A percentile compares a stretch with the other conserved stretches of the same genome.
Conservation (phyloP, 2,888 invertebrate species). For the Clepsis dumicolana region DNA sequence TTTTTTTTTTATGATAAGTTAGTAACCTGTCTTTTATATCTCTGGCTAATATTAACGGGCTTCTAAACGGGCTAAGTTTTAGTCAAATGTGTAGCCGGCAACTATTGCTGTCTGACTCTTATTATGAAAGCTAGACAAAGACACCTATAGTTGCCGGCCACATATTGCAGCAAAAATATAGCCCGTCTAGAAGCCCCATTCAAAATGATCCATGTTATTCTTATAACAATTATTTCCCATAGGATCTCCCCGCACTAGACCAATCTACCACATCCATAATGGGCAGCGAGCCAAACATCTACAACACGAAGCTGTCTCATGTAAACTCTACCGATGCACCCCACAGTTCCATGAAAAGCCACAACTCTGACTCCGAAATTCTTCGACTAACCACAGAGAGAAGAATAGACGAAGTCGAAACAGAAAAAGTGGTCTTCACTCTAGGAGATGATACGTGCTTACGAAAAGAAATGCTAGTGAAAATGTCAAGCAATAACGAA, state of each 20-base stretch:
- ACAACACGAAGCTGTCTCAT: constrained; percentile 69
- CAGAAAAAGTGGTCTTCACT: constrained; percentile 70
- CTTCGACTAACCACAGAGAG: constrained; percentile 53
- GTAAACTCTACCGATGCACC: constrained; percentile 51
- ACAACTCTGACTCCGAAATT: constrained; percentile 78
- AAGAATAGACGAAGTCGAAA: constrained; percentile 35
- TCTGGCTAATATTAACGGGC: background rate
- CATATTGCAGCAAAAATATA: no score
- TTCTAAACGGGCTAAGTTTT: no score
- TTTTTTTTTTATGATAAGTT: no score
- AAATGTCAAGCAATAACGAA: constrained; percentile 74
- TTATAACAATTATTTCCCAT: constrained; percentile 45
- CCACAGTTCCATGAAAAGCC: constrained; percentile 57
- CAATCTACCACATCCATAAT: constrained; percentile 78
- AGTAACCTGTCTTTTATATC: no score
- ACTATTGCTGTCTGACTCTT: no score
- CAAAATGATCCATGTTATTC: background rate
- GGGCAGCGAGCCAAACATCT: constrained; percentile 82
- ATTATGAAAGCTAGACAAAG: no score
- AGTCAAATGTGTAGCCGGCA: no score
- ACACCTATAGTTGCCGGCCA: no score
- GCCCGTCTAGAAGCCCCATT: no score
- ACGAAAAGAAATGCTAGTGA: constrained; percentile 61
- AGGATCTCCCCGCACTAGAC: constrained; percentile 72
- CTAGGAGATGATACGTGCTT: constrained; percentile 65